Base-by-base conservation (phyloP, 2,113 vertebrate genomes). In the Shinisaurus crocodilurus region DNA sequence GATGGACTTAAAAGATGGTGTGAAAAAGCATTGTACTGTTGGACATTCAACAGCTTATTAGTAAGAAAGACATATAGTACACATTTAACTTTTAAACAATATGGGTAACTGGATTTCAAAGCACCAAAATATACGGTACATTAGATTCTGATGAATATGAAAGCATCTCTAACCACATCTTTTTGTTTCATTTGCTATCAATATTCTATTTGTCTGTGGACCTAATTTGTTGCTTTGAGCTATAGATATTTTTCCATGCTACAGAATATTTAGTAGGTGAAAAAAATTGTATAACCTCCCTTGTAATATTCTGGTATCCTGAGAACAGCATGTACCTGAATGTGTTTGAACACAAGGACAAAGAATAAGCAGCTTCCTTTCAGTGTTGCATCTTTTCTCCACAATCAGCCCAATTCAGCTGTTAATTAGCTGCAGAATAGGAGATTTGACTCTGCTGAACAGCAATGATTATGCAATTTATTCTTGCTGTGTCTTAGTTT, bases 41-140 rank as follows among this genome's bases (percentile, higher is more conserved):
- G 32, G 16, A 13, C 18, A 25, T 75, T 60, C 45, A 80, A 67
- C 43, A 65, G 57, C 15, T 27, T 74, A 80, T 76, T 91, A 76
- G 48, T 29, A 54, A 80, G 60, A 90, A 72, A 29, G 76, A 40
- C 18, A 69, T 29, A 10, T 87, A 91, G 27, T 8, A 88, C 20
- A 0, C 43, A 20, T 12, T 77, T 79, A 34, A 85, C 13, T 85
- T 75, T 60, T 54, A 45, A 2, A 27, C 20, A 81, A 1, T 12
- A 48, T 20, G 0, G 0, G 0, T 76, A 84, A 82, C 60, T 89
- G 54, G 76, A 37, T 9, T 72, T 83, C 25, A 16, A 65, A 72
- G 65, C 88, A 29, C 1, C 37, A 23, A 23, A 87, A 0, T 43
- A 6, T 37, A n/a, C n/a, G n/a, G n/a, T n/a, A n/a, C n/a, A 50